Conservation (phyloP, 2,888 invertebrate species). For the Sussaba pulchella region DNA sequence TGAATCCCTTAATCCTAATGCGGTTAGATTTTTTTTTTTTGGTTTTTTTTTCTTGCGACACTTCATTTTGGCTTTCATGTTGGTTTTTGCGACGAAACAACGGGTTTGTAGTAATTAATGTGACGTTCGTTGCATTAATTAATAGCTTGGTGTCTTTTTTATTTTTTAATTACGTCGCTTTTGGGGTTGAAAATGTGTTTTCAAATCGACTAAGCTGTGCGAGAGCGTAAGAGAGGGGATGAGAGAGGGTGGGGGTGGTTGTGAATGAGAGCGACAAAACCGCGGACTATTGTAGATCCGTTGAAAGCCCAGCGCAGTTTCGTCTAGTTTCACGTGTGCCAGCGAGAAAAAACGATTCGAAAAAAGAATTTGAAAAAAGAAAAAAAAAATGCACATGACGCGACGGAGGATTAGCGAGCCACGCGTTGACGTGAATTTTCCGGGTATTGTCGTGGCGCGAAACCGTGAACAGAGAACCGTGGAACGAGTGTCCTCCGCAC, state of each 20-base stretch:
- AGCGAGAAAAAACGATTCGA: constrained; percentile 29
- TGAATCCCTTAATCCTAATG: constrained; percentile 6
- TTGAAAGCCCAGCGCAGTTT: no score
- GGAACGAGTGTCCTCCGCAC: constrained; percentile 75
- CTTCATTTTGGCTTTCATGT: background rate
- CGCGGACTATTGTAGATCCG: no score
- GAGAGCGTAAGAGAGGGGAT: no score
- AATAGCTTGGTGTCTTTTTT: background rate
- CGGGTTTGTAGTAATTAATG: background rate
- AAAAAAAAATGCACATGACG: no score
- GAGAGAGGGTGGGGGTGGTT: no score
- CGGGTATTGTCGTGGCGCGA: constrained; percentile 1
- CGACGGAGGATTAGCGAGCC: constrained; percentile 25
- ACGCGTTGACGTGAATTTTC: constrained; percentile 24
- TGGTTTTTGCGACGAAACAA: background rate
- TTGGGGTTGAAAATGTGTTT: no score
- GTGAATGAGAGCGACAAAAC: constrained; percentile 26
- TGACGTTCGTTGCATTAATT: background rate
- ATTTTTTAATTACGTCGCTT: no score
- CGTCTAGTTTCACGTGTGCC: background rate
- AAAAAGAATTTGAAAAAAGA: no score
- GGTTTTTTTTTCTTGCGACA: background rate
- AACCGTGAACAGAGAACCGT: background rate
- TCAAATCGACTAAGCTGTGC: no score
- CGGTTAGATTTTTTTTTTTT: background rate